Evolutionary conservation across 35 echinoderm and acorn worm species (phyloP).

Genomic region (Lytechinus pictus): DNA sequence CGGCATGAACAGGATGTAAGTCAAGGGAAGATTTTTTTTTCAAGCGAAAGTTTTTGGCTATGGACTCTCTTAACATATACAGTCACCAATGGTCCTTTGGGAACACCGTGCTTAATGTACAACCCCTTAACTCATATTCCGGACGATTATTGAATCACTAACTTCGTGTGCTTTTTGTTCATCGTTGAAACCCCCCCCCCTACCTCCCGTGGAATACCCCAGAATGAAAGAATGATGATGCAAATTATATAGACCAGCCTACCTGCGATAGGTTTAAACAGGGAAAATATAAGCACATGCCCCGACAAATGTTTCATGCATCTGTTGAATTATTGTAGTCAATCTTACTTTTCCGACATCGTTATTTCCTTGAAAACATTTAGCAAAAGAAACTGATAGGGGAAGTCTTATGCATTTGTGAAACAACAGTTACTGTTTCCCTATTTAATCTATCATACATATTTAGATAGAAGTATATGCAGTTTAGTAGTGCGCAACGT

Average conservation of each 20-base stretch:
- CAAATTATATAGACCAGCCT: neutral
- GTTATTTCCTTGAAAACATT: too few relatives aligned
- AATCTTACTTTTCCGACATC: too few relatives aligned
- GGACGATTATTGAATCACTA: conserved; percentile 3
- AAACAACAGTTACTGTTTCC: too few relatives aligned
- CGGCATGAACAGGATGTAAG: neutral
- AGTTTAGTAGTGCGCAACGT: too few relatives aligned
- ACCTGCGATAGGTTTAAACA: too few relatives aligned
- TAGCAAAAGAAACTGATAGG: too few relatives aligned
- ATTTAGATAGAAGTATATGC: too few relatives aligned
- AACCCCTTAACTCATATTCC: conserved; percentile 1
- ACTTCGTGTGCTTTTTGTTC: neutral
- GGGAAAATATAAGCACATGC: too few relatives aligned
- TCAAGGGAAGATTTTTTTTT: conserved; percentile 13
- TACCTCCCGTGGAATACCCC: neutral
- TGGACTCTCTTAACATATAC: neutral
- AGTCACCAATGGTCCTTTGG: neutral
- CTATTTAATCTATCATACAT: too few relatives aligned
- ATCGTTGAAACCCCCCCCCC: neutral
- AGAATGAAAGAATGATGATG: neutral
- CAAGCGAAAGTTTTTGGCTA: neutral
- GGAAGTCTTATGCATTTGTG: too few relatives aligned
- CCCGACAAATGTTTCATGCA: too few relatives aligned
- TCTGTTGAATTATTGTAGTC: too few relatives aligned
- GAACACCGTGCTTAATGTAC: neutral